Evolutionary conservation across 2,113 vertebrate genomes (phyloP).

Genomic region (Plestiodon gilberti): DNA sequence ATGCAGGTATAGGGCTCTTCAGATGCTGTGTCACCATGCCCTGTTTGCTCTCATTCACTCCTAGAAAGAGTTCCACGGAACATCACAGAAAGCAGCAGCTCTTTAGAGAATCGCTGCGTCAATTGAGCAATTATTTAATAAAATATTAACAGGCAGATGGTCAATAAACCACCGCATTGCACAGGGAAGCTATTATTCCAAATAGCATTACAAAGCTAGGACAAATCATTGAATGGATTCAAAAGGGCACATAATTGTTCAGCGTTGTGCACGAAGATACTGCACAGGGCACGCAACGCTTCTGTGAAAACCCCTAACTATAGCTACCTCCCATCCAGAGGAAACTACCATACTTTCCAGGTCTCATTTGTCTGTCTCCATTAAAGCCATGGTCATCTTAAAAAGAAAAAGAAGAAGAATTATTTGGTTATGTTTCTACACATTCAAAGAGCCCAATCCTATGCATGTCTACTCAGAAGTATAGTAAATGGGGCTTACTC

Average conservation of each 20-base stretch:
- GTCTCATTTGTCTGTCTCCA: background rate
- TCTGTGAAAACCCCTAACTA: background rate
- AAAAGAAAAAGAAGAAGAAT: background rate
- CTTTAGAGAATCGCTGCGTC: constrained; percentile 15
- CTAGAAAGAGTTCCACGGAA: constrained; percentile 20
- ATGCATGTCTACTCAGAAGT: too few relatives aligned
- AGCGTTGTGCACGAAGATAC: background rate
- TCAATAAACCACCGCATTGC: constrained; percentile 37
- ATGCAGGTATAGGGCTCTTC: background rate
- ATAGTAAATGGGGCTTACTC: too few relatives aligned
- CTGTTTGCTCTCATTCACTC: background rate
- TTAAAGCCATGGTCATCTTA: background rate
- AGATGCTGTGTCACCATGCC: background rate
- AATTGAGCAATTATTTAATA: constrained; percentile 28
- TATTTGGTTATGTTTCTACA: background rate
- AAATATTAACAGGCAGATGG: constrained; percentile 37
- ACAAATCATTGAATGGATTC: constrained; percentile 33
- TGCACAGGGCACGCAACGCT: constrained; percentile 1
- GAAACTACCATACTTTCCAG: constrained; percentile 2
- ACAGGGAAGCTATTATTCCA: constrained; percentile 31
- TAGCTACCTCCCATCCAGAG: background rate
- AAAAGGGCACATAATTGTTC: constrained; percentile 31
- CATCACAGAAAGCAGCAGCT: constrained; percentile 11
- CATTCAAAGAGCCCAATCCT: background rate
- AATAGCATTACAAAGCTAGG: constrained; percentile 2